Evolutionary conservation across 2,797 vertebrate genomes (phyloP).

Genomic region (Chiloscyllium punctatum): DNA sequence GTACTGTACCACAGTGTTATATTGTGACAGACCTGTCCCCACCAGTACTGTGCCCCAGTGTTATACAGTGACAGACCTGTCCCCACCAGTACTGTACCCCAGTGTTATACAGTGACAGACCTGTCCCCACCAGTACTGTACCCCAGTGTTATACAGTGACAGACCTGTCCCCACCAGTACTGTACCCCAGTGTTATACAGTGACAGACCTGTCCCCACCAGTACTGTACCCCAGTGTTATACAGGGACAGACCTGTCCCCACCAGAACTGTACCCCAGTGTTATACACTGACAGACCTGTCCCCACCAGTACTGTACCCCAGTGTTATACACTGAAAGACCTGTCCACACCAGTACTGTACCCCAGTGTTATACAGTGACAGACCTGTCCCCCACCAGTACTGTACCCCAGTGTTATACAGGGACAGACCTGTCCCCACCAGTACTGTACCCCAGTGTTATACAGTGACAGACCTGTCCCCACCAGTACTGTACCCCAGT

Average conservation of each 20-base stretch:
- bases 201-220: not conserved
- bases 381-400: not conserved
- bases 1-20: not conserved
- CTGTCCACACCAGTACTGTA: not conserved
- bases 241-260: not conserved
- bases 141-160: not conserved
- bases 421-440: not conserved
- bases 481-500: not conserved
- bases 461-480: not conserved
- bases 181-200: not conserved
- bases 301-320: not conserved
- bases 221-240: not conserved
- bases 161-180: not conserved
- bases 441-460: not conserved
- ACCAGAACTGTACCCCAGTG: not conserved
- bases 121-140: not conserved
- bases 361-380: not conserved
- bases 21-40: not conserved
- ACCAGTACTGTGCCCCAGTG: not conserved
- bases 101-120: not conserved
- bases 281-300: not conserved
- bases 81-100: not conserved
- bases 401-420: not conserved
- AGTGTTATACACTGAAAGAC: not conserved
- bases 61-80: not conserved